phyloP scores from a whole-genome alignment of 2,888 invertebrate genomes.

The Xylophagus ater region DNA sequence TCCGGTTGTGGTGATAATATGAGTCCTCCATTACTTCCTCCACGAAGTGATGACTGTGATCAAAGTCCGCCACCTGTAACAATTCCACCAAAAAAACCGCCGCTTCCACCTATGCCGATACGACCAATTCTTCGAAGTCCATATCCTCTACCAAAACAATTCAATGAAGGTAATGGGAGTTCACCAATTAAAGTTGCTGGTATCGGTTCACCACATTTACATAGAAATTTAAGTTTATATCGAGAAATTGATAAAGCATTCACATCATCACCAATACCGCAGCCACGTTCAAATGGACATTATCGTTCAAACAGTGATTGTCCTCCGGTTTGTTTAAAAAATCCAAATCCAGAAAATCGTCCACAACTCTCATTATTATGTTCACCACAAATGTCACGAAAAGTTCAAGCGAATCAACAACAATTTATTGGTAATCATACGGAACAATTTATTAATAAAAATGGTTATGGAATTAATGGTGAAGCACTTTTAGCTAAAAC shows the following conservation, averaged over 20 bases:
- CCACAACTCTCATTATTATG: slow-evolving; percentile 38
- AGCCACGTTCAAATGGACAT: slow-evolving; percentile 30
- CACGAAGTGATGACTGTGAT: slow-evolving; percentile 13
- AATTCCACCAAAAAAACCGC: slow-evolving; percentile 58
- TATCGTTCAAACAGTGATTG: slow-evolving; percentile 25
- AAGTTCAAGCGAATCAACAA: slow-evolving; percentile 21
- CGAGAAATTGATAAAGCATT: slow-evolving; percentile 45
- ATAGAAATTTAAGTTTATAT: slow-evolving; percentile 47
- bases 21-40: slow-evolving; percentile 26
- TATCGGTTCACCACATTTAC: slow-evolving; percentile 52
- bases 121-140: slow-evolving; percentile 40
- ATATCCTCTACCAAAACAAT: slow-evolving; percentile 49
- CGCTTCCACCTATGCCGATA: slow-evolving; percentile 54
- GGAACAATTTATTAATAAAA: slow-evolving; percentile 40
- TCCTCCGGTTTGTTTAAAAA: slow-evolving; percentile 23
- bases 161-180: slow-evolving; percentile 38
- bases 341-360: slow-evolving; percentile 21
- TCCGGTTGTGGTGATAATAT: too few relatives aligned
- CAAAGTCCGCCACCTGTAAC: slow-evolving; percentile 24
- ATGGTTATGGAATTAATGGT: slow-evolving; percentile 45
- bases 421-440: not conserved
- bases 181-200: slow-evolving; percentile 44
- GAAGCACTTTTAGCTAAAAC: slow-evolving; percentile 55
- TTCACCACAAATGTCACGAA: slow-evolving; percentile 46
- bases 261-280: slow-evolving; percentile 20